These are phyloP conservation scores for Sebastiscus tertius DNA, from an alignment of 2,797 vertebrate species.

Conservation along the genomic window DNA sequence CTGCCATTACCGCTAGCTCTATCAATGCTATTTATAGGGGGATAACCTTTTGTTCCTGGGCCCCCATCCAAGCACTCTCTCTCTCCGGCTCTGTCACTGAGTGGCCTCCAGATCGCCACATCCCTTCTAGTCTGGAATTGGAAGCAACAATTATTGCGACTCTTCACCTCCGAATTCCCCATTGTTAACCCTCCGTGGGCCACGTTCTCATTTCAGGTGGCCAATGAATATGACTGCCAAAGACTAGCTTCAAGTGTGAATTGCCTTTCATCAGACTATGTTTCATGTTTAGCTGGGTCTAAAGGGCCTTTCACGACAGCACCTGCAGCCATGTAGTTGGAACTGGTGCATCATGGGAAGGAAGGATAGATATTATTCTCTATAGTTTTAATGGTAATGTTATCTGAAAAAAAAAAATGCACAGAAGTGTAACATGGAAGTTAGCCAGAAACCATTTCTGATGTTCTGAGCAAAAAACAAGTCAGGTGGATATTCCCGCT, in stretches of 20 bases:
- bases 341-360: not conserved
- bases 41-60: constrained; percentile 77
- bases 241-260: constrained; percentile 39
- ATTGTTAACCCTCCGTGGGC: constrained; percentile 71
- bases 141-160: constrained; percentile 73
- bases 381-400: not conserved
- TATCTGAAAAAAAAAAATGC: not conserved
- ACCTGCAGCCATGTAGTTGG: not conserved
- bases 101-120: constrained; percentile 64
- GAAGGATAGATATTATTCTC: not conserved
- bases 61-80: constrained; percentile 70
- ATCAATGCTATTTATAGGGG: constrained; percentile 77
- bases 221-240: constrained; percentile 47
- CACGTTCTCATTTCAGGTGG: constrained; percentile 51
- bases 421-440: not conserved
- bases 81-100: constrained; percentile 53
- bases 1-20: constrained; percentile 49
- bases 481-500: constrained; percentile 32
- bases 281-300: constrained; percentile 38
- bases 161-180: constrained; percentile 66
- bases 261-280: constrained; percentile 38
- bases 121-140: constrained; percentile 59
- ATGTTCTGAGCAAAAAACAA: constrained; percentile 19
- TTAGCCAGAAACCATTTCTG: constrained; percentile 28
- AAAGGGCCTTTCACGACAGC: constrained; percentile 22